Base-by-base conservation (phyloP, 2,797 vertebrate genomes). In the Danio aesculapii region DNA sequence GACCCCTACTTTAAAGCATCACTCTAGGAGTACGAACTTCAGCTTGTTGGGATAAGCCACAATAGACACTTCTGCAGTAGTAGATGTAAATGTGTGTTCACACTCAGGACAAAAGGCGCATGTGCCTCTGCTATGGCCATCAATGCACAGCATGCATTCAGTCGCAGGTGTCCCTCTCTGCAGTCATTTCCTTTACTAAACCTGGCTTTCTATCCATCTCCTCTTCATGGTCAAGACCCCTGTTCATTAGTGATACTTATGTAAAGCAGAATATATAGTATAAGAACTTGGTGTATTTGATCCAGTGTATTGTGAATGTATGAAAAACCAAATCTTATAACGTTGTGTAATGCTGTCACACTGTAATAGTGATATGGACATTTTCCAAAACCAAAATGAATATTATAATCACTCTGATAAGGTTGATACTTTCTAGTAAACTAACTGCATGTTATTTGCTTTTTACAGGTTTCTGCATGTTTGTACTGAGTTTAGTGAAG, bases 401-500 rank as follows among this genome's bases (percentile, higher is more conserved):
- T 30, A 11, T 9, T 58, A 12, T 12, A 61, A 52, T 19, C 3
- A 17, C 47, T 9, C 50, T 17, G 43, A 41, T 68, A n/a, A 17
- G 46, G 6, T 50, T 50, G 6, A 17, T 62, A 8, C 53, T 73
- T 64, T 74, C 6, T 47, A 66, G 47, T n/a, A 73, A 84, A 88
- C 90, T 94, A 92, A 94, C 81, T 47, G 85, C 89, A 88, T 94
- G 89, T 94, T 93, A 89, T 95, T 89, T 93, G 83, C 92, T 94
- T 90, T 92, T 95, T 93, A 88, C 95, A 99, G 98, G 98, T 94
- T 99, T 99, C 96, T 99, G 98, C 96, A 96, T 99, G 96, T 99
- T 99, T 97, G 98, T 99, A 84, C 94, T 99, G 95, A 99, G 98
- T 94, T 95, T 99, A 96, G 97, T 99, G 96, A 99, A 99, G 97